Conservation (phyloP, 2,113 vertebrate species). For the Zosterops japonicus region DNA sequence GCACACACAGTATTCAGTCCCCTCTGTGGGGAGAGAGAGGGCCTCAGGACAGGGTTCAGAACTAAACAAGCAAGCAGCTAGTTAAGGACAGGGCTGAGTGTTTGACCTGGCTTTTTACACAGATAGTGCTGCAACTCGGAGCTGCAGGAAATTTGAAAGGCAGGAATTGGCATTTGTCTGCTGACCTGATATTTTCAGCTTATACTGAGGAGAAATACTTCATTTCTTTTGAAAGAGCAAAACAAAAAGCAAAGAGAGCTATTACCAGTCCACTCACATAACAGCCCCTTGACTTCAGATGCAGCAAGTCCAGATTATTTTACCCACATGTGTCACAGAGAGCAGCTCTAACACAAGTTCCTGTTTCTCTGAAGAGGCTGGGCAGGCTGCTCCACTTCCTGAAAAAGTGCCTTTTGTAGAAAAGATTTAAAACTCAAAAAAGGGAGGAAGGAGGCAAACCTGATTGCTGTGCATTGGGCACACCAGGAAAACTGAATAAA, state of each 20-base stretch:
- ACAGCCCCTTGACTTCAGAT: background rate
- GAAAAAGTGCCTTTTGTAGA: background rate
- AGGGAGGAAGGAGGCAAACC: background rate
- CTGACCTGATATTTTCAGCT: background rate
- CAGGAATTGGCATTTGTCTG: background rate
- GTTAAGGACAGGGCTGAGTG: background rate
- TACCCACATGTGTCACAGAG: fast-evolving
- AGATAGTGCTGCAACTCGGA: background rate
- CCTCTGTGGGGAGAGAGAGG: background rate
- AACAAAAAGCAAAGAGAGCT: background rate
- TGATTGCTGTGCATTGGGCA: background rate
- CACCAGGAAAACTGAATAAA: background rate
- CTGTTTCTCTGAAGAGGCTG: background rate
- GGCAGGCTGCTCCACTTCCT: background rate
- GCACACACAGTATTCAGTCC: background rate
- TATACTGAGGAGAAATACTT: background rate
- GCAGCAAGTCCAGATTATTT: background rate
- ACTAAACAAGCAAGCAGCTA: background rate
- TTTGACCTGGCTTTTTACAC: background rate
- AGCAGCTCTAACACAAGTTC: background rate
- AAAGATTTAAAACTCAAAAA: background rate
- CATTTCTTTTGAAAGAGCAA: background rate
- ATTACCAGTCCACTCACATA: background rate
- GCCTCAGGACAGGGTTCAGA: background rate
- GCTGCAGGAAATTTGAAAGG: background rate